Conservation (phyloP, 2,888 invertebrate species). For the Toxonevra muliebris region DNA sequence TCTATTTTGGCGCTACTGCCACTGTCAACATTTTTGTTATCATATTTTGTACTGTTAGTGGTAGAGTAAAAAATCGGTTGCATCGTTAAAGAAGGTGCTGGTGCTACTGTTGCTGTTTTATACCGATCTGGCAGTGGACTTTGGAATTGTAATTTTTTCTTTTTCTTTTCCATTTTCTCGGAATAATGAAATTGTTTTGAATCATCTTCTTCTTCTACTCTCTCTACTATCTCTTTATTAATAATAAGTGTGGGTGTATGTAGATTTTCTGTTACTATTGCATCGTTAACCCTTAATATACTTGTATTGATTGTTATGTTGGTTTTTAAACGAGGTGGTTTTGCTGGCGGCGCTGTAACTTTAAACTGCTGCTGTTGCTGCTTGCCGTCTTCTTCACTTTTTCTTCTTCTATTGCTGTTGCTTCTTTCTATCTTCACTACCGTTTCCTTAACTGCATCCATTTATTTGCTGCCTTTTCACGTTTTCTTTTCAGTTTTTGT, state of each 20-base stretch:
- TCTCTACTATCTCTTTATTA: constrained; percentile 30
- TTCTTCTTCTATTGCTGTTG: neutral
- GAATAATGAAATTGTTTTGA: no score
- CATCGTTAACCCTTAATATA: neutral
- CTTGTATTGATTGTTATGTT: constrained; percentile 10
- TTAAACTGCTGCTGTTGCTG: constrained; percentile 18
- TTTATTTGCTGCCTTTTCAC: constrained; percentile 8
- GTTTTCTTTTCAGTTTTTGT: constrained; percentile 26
- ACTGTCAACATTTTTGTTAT: neutral
- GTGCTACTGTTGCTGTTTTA: constrained; percentile 13
- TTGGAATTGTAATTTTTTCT: constrained; percentile 56
- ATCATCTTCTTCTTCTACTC: no score
- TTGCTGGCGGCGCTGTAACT: constrained; percentile 27
- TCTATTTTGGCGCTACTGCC: constrained; percentile 6
- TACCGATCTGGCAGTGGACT: constrained; percentile 46
- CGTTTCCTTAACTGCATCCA: neutral
- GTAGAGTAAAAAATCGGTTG: constrained; percentile 3
- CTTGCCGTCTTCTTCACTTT: constrained; percentile 10
- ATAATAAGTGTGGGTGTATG: constrained; percentile 8
- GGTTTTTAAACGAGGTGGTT: constrained; percentile 40
- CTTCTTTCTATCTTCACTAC: neutral
- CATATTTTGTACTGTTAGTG: constrained; percentile 9
- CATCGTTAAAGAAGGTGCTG: constrained; percentile 22
- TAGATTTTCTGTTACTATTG: neutral
- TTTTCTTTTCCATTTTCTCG: constrained; percentile 35